Conservation (phyloP, 2,113 vertebrate species). For the Hymenochirus boettgeri region DNA sequence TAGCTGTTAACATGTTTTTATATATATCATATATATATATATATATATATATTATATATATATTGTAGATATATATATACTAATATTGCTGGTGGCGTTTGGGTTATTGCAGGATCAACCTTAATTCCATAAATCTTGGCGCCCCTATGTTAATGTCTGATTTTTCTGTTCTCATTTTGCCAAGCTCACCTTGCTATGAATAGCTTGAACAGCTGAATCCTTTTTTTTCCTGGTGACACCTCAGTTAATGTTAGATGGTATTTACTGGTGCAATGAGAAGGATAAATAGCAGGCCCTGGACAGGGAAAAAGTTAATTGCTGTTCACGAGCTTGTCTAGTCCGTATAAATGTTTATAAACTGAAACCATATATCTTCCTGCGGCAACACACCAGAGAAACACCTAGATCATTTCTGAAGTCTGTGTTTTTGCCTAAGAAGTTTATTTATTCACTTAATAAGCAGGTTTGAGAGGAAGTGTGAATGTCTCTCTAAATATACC, state of each 20-base stretch:
- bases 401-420: constrained; percentile 17
- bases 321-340: constrained; percentile 32
- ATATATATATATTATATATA: constrained; percentile 7
- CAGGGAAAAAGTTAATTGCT: constrained; percentile 17
- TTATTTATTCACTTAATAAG: constrained; percentile 37
- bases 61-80: no score
- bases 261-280: constrained; percentile 42
- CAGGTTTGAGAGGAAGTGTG: not conserved
- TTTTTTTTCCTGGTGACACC: constrained; percentile 23
- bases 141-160: constrained; percentile 13
- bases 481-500: constrained; percentile 13
- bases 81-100: constrained; percentile 9
- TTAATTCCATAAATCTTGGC: constrained; percentile 18
- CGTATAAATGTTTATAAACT: constrained; percentile 27
- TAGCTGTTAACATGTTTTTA: no score
- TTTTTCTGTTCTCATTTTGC: constrained; percentile 19
- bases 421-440: constrained; percentile 12
- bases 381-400: not conserved
- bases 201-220: constrained; percentile 32
- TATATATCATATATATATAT: no score
- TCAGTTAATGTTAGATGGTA: constrained; percentile 14
- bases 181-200: not conserved
- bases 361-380: constrained; percentile 18
- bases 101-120: constrained; percentile 18
- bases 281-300: constrained; percentile 10